phyloP scores from a whole-genome alignment of 2,797 vertebrate species.

The Chanos chanos region DNA sequence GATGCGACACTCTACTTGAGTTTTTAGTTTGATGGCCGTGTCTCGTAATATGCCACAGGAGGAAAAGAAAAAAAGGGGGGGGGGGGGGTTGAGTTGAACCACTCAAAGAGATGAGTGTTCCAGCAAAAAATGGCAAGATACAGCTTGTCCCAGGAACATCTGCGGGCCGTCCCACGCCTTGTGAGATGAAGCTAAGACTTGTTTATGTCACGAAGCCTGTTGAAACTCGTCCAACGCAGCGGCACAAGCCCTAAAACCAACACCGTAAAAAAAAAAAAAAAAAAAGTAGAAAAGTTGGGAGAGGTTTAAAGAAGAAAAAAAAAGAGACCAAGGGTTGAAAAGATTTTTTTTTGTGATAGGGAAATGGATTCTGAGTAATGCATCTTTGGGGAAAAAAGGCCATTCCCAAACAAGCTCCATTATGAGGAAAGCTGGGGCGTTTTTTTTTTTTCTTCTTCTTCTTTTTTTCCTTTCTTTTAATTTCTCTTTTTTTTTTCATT shows the following conservation, averaged over 20 bases:
- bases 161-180: constrained; percentile 90
- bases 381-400: constrained; percentile 45
- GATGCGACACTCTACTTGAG: constrained; percentile 60
- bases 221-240: constrained; percentile 75
- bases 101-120: constrained; percentile 92
- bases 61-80: constrained; percentile 70
- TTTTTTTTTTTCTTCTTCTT: constrained; percentile 33
- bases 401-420: constrained; percentile 49
- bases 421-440: constrained; percentile 5
- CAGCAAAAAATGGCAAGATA: constrained; percentile 89
- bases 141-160: constrained; percentile 92
- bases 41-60: constrained; percentile 81
- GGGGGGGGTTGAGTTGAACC: constrained; percentile 63
- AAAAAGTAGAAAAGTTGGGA: constrained; percentile 44
- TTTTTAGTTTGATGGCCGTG: constrained; percentile 66
- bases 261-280: constrained; percentile 40
- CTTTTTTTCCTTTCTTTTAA: constrained; percentile 23
- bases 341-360: constrained; percentile 60
- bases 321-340: constrained; percentile 55
- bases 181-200: constrained; percentile 92
- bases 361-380: constrained; percentile 55
- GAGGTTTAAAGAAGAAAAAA: constrained; percentile 45
- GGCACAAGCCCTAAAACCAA: constrained; percentile 68
- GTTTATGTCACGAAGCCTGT: constrained; percentile 92
- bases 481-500: constrained; percentile 23